These are phyloP conservation scores for Ceraclea dissimilis DNA, from an alignment of 2,888 invertebrate genomes.

Conservation along the genomic window DNA sequence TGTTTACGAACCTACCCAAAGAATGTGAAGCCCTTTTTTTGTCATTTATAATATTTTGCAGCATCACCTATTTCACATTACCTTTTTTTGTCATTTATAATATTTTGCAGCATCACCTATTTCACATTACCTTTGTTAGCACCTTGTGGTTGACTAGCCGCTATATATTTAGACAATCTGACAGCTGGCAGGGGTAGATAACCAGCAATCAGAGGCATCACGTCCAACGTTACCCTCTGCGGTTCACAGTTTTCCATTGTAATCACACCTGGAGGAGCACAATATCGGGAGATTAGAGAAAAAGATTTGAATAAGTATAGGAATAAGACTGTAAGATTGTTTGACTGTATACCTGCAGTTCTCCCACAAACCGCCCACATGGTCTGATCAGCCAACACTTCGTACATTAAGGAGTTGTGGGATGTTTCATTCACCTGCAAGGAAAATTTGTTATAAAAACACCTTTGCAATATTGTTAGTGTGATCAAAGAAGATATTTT, in stretches of 20 bases:
- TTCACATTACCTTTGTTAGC: constrained; percentile 49
- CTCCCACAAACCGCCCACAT: constrained; percentile 91
- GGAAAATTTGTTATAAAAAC: not conserved
- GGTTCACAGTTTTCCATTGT: constrained; percentile 59
- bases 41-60: too few species aligned
- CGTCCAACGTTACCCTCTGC: constrained; percentile 74
- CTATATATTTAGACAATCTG: constrained; percentile 82
- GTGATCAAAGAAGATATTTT: not conserved
- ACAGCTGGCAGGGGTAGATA: constrained; percentile 83
- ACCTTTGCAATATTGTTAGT: too few species aligned
- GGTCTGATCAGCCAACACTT: constrained; percentile 84
- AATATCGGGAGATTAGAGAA: not conserved
- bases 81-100: too few species aligned
- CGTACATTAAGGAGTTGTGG: constrained; percentile 75
- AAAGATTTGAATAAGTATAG: not conserved
- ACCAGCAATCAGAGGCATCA: constrained; percentile 89
- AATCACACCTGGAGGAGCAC: constrained; percentile 53
- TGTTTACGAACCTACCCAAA: too few species aligned
- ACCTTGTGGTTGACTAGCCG: constrained; percentile 53
- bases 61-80: too few species aligned
- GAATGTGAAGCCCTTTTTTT: too few species aligned
- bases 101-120: too few species aligned
- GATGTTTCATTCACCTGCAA: constrained; percentile 47
- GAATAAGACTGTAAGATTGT: not conserved
- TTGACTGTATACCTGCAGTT: constrained; percentile 64